These are phyloP conservation scores for Dreissena rostriformis DNA, from an alignment of 1,140 invertebrate genomes.

Conservation along the genomic window DNA sequence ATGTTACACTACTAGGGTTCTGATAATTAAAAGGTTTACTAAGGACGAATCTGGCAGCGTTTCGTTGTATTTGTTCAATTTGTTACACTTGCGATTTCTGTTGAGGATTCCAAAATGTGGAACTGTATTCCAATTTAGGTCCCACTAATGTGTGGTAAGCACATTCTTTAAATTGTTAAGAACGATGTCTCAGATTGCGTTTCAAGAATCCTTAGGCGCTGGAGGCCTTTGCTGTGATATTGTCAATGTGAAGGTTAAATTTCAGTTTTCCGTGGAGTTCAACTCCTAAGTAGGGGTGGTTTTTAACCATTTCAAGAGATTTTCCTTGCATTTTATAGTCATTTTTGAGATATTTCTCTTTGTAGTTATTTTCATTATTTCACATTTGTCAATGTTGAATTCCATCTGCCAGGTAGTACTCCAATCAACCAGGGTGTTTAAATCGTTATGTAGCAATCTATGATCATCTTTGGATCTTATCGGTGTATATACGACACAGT, in stretches of 20 bases:
- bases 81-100: background rate
- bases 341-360: background rate
- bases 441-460: constrained; percentile 2
- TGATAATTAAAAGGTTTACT: no score
- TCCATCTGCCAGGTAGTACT: constrained; percentile 44
- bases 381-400: constrained; percentile 40
- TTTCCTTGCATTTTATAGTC: constrained; percentile 33
- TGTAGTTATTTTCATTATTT: constrained; percentile 23
- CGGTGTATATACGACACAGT: constrained; percentile 21
- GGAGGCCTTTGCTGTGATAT: constrained; percentile 2
- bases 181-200: constrained; percentile 7
- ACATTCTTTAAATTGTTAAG: constrained; percentile 4
- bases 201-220: constrained; percentile 9
- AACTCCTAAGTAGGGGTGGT: constrained; percentile 39
- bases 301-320: constrained; percentile 16
- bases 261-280: constrained; percentile 34
- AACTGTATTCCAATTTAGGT: constrained; percentile 33
- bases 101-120: constrained; percentile 21
- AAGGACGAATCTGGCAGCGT: no score
- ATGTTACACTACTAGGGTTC: no score
- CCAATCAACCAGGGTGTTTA: constrained; percentile 14
- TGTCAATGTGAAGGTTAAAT: constrained; percentile 16
- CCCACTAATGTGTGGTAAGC: constrained; percentile 23
- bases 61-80: no score
- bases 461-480: background rate